phyloP scores from a whole-genome alignment of 2,888 invertebrate genomes.

The Asteroscopus sphinx region DNA sequence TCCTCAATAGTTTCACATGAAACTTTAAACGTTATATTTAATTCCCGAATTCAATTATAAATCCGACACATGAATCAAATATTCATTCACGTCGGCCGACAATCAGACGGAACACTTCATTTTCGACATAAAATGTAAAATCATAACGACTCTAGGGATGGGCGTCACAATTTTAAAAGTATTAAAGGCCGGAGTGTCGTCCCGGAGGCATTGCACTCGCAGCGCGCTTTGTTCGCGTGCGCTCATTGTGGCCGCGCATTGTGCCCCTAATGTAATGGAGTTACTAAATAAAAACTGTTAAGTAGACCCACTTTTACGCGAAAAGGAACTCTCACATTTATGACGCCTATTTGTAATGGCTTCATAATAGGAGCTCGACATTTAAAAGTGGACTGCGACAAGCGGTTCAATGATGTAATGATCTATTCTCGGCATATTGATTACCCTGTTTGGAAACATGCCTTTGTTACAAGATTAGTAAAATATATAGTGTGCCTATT shows the following conservation, averaged over 20 bases:
- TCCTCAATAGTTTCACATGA: slow-evolving; percentile 15
- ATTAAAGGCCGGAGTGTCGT: slow-evolving; percentile 42
- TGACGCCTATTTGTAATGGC: not conserved
- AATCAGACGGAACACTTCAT: slow-evolving; percentile 40
- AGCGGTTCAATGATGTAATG: too few relatives aligned
- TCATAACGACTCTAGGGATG: slow-evolving; percentile 50
- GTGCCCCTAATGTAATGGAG: slow-evolving; percentile 57
- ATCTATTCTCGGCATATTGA: too few relatives aligned
- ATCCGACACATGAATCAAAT: slow-evolving; percentile 46
- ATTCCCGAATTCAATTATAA: slow-evolving; percentile 36
- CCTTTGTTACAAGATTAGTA: too few relatives aligned
- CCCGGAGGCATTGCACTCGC: slow-evolving; percentile 36
- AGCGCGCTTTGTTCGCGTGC: slow-evolving; percentile 42
- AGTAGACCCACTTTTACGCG: slow-evolving; percentile 34
- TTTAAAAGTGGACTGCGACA: too few relatives aligned
- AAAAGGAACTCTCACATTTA: slow-evolving; percentile 1
- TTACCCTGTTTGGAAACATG: too few relatives aligned
- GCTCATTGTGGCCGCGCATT: slow-evolving; percentile 51
- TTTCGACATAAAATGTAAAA: slow-evolving; percentile 46
- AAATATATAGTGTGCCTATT: too few relatives aligned
- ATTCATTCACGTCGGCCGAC: slow-evolving; percentile 34
- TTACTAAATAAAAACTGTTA: slow-evolving; percentile 34
- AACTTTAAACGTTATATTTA: slow-evolving; percentile 41
- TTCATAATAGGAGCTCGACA: not conserved
- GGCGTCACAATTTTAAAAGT: slow-evolving; percentile 52